phyloP scores from a whole-genome alignment of 2,113 vertebrate species.

The Riparia riparia region DNA sequence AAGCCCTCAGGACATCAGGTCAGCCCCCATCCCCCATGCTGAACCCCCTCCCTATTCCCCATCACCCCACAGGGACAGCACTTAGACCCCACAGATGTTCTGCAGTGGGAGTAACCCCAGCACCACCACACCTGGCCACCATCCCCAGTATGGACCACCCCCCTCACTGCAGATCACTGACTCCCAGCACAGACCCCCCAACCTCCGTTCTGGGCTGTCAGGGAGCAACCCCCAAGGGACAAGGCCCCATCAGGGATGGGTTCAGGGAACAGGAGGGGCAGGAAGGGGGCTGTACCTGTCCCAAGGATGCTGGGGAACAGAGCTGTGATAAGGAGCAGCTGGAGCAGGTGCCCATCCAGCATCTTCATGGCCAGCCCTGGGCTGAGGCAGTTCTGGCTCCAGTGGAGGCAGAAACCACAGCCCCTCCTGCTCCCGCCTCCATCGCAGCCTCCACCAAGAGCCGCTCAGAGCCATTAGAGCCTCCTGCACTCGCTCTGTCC shows the following conservation, averaged over 20 bases:
- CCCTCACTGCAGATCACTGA: not conserved
- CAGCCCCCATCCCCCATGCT: accelerated
- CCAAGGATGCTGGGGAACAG: not conserved
- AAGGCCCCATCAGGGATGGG: not conserved
- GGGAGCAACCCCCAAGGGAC: not conserved
- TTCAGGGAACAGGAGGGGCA: not conserved
- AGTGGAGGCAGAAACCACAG: slow-evolving; percentile 45
- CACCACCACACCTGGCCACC: not conserved
- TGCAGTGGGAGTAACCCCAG: not conserved
- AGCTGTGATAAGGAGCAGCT: not conserved
- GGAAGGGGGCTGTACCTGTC: slow-evolving; percentile 13
- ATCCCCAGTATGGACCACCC: accelerated
- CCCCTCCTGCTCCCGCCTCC: slow-evolving; percentile 56
- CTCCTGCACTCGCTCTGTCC: slow-evolving; percentile 32
- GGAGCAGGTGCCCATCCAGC: not conserved
- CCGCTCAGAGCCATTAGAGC: slow-evolving; percentile 45
- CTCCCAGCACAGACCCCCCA: not conserved
- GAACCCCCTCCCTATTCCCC: not conserved
- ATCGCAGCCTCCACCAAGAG: slow-evolving; percentile 25
- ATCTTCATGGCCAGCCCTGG: not conserved
- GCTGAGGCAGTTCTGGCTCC: slow-evolving; percentile 3
- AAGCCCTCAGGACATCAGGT: accelerated
- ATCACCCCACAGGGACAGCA: not conserved
- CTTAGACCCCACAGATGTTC: not conserved
- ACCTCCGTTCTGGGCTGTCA: accelerated